Percentiles rank a stretch among this genome's conserved stretches.
Conservation (phyloP, 1,140 invertebrate species). For the Cyclargus thomasi region DNA sequence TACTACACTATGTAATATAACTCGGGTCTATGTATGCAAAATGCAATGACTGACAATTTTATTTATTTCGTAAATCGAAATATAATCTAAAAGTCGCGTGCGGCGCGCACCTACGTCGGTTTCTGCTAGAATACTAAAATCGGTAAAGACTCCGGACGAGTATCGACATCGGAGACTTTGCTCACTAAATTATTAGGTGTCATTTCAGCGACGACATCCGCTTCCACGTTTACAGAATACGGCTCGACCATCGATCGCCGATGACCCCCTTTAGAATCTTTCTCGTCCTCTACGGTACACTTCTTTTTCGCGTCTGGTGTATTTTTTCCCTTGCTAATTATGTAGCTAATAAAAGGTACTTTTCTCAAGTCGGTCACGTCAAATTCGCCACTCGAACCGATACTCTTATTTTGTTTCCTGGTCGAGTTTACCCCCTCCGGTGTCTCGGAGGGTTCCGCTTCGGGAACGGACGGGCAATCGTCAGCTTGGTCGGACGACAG, state of each 20-base stretch:
- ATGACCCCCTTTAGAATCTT: slow-evolving; percentile 4
- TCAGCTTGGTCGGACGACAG: neutral
- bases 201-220: slow-evolving; percentile 14
- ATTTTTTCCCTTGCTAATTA: slow-evolving; percentile 1
- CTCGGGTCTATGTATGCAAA: neutral
- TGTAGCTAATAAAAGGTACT: neutral
- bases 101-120: neutral
- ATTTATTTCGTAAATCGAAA: neutral
- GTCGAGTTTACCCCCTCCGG: neutral
- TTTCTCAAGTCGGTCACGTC: neutral
- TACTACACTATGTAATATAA: neutral
- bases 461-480: too few species aligned
- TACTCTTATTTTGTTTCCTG: neutral
- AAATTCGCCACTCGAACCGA: neutral
- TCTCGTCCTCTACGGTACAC: neutral
- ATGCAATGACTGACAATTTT: neutral
- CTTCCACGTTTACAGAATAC: neutral
- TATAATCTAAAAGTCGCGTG: neutral
- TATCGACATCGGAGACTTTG: slow-evolving; percentile 4
- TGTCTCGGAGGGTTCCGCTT: neutral
- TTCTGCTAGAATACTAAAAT: slow-evolving; percentile 30
- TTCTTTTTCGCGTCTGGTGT: neutral
- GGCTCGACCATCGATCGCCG: neutral
- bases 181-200: slow-evolving; percentile 9
- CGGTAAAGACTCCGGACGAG: slow-evolving; percentile 19